Evolutionary conservation across 2,797 vertebrate species (phyloP), one percentile per base, ranked within the genome.

Genomic region (Okamejei kenojei): DNA sequence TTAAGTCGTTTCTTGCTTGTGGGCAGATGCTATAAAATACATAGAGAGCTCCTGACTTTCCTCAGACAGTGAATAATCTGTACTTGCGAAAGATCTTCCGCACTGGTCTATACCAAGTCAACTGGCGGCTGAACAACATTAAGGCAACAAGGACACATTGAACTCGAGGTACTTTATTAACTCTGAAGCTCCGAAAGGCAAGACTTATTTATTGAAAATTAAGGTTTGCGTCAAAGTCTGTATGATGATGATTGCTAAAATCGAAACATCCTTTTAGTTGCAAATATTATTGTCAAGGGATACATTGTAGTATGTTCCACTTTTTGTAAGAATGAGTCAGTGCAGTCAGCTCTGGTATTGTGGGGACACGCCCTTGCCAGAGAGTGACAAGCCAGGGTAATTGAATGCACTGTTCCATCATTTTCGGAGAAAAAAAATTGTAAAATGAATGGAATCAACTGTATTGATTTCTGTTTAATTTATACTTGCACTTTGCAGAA

Each of bases 401-500:
- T 88, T 19, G 15, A 88, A 17, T 65, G 32, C 84, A 68, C 61
- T 88, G 23, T 19, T 63, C 63, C 17, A 88, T 88, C 61, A 88
- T 88, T 88, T 35, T 88, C 82, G 9, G 21, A 68, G 61, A 61
- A 68, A 68, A 54, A 35, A 88, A 88, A 68, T 68, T 88, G 63
- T 88, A 88, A 35, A 68, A 88, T 68, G 84, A 88, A 88, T 88
- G 61, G n/a, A 88, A 63, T 88, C 84, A 88, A 68, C 7, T 68
- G 84, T 68, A 88, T 88, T 88, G 63, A 88, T 88, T 88, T 88
- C n/a, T 88, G 19, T 35, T 88, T 88, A 88, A 88, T 68, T 88
- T 68, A 88, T 88, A 88, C 61, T 88, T 88, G 84, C 84, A 88
- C 84, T 88, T 88, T 88, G 35, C 84, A 88, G 63, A 88, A 88